Conservation (phyloP, 2,888 invertebrate species). For the Sminthurinus aureus region DNA sequence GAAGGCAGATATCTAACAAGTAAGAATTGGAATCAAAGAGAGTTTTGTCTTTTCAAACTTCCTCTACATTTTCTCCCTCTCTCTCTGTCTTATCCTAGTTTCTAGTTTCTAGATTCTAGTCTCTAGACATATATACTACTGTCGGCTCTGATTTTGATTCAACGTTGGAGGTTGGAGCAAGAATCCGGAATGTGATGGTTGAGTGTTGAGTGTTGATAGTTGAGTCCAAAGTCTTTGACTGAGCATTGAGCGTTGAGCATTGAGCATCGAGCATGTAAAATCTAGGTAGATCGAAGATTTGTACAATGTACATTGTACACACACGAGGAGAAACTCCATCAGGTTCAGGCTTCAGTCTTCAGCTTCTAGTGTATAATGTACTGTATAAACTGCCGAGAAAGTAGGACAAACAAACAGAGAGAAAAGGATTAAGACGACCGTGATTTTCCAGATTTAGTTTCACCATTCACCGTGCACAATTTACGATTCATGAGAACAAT, state of each 20-base stretch:
- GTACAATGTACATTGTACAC: too few relatives aligned
- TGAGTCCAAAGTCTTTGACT: too few relatives aligned
- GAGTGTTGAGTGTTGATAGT: too few relatives aligned
- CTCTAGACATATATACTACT: background rate
- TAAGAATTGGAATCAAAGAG: background rate
- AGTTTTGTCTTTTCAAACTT: background rate
- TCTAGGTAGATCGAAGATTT: too few relatives aligned
- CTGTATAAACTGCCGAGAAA: background rate
- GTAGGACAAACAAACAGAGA: conserved; percentile 11
- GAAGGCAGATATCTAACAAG: background rate
- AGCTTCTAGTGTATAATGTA: too few relatives aligned
- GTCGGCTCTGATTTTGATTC: too few relatives aligned
- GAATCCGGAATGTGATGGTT: too few relatives aligned
- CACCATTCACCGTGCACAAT: background rate
- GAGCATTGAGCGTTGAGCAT: too few relatives aligned
- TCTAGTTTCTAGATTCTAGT: background rate
- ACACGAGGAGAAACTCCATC: too few relatives aligned
- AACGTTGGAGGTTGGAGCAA: too few relatives aligned
- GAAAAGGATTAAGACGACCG: conserved; percentile 8
- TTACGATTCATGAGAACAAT: background rate
- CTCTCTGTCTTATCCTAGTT: background rate
- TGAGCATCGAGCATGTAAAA: too few relatives aligned
- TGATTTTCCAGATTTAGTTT: background rate
- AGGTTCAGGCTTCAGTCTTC: too few relatives aligned
- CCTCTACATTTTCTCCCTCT: background rate